Base-by-base conservation (phyloP, 2,888 invertebrate genomes). In the Sclerodermus sp. region DNA sequence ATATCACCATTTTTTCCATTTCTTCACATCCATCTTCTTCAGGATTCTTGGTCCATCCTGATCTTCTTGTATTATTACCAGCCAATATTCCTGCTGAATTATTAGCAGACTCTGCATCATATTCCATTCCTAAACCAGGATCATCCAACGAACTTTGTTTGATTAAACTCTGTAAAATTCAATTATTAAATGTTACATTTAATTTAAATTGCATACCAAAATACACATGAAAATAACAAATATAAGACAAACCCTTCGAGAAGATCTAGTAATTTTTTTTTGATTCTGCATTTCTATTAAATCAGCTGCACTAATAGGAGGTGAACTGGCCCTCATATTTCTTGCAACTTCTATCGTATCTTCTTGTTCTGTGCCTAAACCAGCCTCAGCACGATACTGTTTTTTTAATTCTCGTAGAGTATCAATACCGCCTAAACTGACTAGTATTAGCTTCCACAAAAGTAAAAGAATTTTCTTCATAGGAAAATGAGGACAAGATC, bases 391-490 rank as follows among this genome's bases (percentile, higher is more conserved):
- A n/a, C 91, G 81, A 62, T 89, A 85, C 53, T 82, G 83, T 49
- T 81, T 82, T 80, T 96, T 96, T 45, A 90, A 80, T 60, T 87
- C 85, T 68, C 89, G 88, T 23, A 97, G 80, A 48, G 89, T 87
- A 51, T 89, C 87, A 71, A 93, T 92, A 6, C 97, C 98, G 16
- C 99, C 99, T 42, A 99, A 81, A 12, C 92, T 90, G 1, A 96
- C 88, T 45, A 99, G 82, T 50, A 97, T 86, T 9, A 94, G 85
- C 81, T 99, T 99, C 99, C 99, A 99, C 1, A 97, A 78, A 14
- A 99, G 81, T 42, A 99, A 81, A 14, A 99, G 82, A 9, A 98
- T 93, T 81, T 99, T 99, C 77, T 96, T 97, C 87, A 99, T 97
- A 2, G 99, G 99, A 80, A 96, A 98, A 81, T 98, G 96, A 14